phyloP scores from a whole-genome alignment of 2,888 invertebrate species.

The Chydorus sphaericus region DNA sequence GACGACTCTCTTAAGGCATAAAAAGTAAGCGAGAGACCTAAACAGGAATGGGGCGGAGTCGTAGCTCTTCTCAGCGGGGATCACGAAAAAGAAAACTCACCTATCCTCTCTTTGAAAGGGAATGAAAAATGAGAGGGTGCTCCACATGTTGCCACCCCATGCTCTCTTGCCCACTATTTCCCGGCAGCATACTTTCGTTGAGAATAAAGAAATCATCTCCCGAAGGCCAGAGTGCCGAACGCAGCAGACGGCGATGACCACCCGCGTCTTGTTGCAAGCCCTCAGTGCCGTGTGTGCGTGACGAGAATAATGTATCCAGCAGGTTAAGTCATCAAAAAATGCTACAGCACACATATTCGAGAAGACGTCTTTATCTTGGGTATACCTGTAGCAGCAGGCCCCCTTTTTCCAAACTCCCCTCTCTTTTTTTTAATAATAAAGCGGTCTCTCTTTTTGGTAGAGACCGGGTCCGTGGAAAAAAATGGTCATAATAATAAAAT shows the following conservation, averaged over 20 bases:
- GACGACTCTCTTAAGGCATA: neutral
- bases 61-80: slow-evolving; percentile 2
- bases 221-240: too few relatives aligned
- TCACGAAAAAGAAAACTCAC: too few relatives aligned
- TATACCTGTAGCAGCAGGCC: neutral
- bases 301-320: neutral
- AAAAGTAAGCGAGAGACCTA: neutral
- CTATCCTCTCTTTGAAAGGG: too few relatives aligned
- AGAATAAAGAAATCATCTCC: neutral
- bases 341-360: neutral
- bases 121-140: slow-evolving; percentile 14
- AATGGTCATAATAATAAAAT: slow-evolving; percentile 6
- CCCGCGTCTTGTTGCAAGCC: neutral
- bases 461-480: neutral
- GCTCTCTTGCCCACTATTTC: neutral
- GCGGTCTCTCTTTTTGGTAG: neutral
- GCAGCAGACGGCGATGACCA: neutral
- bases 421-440: neutral
- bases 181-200: neutral
- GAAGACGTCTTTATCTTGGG: neutral
- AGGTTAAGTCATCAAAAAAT: neutral
- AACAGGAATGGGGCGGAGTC: slow-evolving; percentile 3
- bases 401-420: neutral
- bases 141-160: slow-evolving; percentile 12
- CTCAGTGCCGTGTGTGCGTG: neutral